These are phyloP conservation scores for Rhodeus uyekii DNA, from an alignment of 2,797 vertebrate genomes.

Conservation along the genomic window DNA sequence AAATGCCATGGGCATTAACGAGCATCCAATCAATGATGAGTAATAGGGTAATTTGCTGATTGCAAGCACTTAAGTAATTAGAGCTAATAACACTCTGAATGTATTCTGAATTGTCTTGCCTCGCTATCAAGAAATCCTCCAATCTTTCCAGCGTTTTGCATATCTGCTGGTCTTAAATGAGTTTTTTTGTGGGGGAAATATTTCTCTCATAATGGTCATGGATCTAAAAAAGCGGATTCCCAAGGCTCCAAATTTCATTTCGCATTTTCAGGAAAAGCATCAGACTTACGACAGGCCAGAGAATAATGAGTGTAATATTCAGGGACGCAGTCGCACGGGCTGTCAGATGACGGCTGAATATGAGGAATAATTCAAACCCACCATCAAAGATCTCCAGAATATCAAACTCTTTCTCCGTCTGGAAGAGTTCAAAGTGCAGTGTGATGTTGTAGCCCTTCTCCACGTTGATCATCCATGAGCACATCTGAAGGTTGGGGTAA, in stretches of 20 bases:
- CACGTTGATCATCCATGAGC: slow-evolving; percentile 94
- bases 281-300: slow-evolving; percentile 17
- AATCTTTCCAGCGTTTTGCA: not conserved
- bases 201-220: slow-evolving; percentile 8
- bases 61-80: slow-evolving; percentile 59
- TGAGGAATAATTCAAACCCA: slow-evolving; percentile 66
- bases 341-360: slow-evolving; percentile 27
- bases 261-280: not conserved
- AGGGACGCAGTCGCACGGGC: not conserved
- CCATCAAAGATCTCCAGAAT: slow-evolving; percentile 98
- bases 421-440: slow-evolving; percentile 94
- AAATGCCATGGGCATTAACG: slow-evolving; percentile 49
- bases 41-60: slow-evolving; percentile 53
- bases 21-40: slow-evolving; percentile 58
- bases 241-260: slow-evolving; percentile 1
- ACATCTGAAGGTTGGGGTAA: slow-evolving; percentile 97
- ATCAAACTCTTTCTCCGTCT: slow-evolving; percentile 98
- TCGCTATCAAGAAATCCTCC: not conserved
- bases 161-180: slow-evolving; percentile 19
- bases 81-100: slow-evolving; percentile 54
- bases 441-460: slow-evolving; percentile 98
- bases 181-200: not conserved
- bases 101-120: slow-evolving; percentile 37
- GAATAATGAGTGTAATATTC: slow-evolving; percentile 40
- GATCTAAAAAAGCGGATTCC: slow-evolving; percentile 19